phyloP scores from a whole-genome alignment of 2,888 invertebrate species.

The Eupithecia tripunctaria region DNA sequence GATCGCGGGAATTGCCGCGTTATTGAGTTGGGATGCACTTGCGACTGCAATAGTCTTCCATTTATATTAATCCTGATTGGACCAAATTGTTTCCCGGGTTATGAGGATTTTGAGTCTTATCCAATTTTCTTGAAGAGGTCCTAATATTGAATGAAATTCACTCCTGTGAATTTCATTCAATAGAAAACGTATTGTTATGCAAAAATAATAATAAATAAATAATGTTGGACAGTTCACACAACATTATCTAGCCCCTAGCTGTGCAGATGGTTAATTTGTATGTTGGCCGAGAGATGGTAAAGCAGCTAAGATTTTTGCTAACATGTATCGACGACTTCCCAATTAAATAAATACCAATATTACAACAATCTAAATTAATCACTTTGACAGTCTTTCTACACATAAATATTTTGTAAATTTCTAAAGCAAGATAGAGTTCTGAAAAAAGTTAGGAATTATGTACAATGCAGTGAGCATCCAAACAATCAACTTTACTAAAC shows the following conservation, averaged over 20 bases:
- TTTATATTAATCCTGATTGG: slow-evolving; percentile 26
- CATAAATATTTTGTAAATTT: background rate
- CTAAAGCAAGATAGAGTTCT: background rate
- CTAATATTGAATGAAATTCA: too few relatives aligned
- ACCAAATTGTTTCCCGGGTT: background rate
- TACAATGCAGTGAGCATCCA: background rate
- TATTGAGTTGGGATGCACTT: slow-evolving; percentile 42
- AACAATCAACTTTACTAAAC: background rate
- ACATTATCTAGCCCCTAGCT: too few relatives aligned
- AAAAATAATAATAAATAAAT: too few relatives aligned
- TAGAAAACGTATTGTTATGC: too few relatives aligned
- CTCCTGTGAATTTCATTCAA: background rate
- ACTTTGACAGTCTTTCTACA: background rate
- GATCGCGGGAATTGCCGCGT: slow-evolving; percentile 41
- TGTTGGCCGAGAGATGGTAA: background rate
- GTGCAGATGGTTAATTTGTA: background rate
- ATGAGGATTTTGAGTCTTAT: background rate
- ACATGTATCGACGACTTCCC: background rate
- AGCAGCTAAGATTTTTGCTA: background rate
- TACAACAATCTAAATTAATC: background rate
- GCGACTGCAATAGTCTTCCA: slow-evolving; percentile 34
- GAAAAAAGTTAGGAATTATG: background rate
- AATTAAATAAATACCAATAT: background rate
- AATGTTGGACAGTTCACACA: too few relatives aligned
- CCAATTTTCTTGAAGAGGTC: background rate